phyloP scores from a whole-genome alignment of 2,113 vertebrate genomes.

The Conger conger region DNA sequence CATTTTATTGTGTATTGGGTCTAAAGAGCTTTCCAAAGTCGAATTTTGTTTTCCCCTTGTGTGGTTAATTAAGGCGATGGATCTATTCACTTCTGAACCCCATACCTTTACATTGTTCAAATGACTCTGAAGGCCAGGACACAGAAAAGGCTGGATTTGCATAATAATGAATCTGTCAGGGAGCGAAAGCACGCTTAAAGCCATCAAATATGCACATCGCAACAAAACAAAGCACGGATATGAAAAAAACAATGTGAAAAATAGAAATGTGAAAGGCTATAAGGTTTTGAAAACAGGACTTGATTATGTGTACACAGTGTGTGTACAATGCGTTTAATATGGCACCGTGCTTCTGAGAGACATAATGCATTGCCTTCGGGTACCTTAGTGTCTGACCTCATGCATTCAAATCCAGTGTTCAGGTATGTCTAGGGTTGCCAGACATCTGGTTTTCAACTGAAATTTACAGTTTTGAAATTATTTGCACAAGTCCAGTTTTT shows the following conservation, averaged over 20 bases:
- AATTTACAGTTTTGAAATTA: too few species aligned
- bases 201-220: not conserved
- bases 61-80: not conserved
- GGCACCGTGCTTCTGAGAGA: not conserved
- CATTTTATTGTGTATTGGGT: not conserved
- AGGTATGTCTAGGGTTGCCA: not conserved
- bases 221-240: not conserved
- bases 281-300: not conserved
- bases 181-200: not conserved
- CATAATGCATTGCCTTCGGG: not conserved
- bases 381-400: not conserved
- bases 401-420: not conserved
- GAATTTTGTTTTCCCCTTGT: not conserved
- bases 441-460: too few species aligned
- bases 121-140: not conserved
- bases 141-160: not conserved
- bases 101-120: not conserved
- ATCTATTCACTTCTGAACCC: not conserved
- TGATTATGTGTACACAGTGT: not conserved
- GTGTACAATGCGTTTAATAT: not conserved
- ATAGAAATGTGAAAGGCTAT: not conserved
- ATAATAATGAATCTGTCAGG: not conserved
- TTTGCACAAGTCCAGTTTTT: too few species aligned
- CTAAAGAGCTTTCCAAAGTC: not conserved
- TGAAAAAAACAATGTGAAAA: not conserved